These are phyloP conservation scores for Rattus norvegicus DNA, from an alignment of 2,113 vertebrate species.

Conservation along the genomic window DNA sequence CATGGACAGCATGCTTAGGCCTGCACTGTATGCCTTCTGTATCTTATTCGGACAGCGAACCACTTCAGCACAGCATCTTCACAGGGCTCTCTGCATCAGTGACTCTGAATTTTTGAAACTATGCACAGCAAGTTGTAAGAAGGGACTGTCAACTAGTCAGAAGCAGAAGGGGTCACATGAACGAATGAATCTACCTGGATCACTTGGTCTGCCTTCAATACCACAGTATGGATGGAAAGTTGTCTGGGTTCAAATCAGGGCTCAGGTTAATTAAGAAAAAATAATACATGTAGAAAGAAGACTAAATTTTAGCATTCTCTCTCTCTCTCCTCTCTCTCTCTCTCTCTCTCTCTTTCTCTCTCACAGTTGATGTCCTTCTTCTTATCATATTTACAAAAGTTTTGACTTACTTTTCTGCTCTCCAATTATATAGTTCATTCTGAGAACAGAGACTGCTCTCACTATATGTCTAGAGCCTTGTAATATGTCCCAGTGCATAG, in stretches of 20 bases:
- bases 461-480: neutral
- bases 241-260: neutral
- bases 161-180: neutral
- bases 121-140: neutral
- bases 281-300: neutral
- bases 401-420: constrained; percentile 9
- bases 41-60: neutral
- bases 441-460: neutral
- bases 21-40: neutral
- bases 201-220: neutral
- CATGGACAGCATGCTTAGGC: too few relatives aligned
- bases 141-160: neutral
- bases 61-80: neutral
- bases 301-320: neutral
- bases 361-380: neutral
- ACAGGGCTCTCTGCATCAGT: neutral
- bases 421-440: neutral
- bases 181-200: neutral
- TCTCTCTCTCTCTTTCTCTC: neutral
- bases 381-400: neutral
- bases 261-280: neutral
- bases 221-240: neutral
- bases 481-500: neutral
- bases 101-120: neutral
- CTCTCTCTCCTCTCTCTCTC: neutral